Conservation (phyloP, 2,888 invertebrate genomes). For the Cyrtodaria siliqua region DNA sequence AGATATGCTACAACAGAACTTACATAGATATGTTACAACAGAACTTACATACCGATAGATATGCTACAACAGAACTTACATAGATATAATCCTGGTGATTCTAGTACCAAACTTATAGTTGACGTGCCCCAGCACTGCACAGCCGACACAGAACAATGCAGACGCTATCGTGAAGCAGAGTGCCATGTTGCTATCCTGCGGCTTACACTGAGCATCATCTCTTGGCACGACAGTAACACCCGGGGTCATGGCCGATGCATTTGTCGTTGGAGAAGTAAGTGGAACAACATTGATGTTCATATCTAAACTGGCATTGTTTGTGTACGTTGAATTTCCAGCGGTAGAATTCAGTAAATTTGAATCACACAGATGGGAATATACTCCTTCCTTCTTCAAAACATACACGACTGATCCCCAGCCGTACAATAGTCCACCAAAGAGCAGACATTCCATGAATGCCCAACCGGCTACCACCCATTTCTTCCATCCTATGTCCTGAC, state of each 20-base stretch:
- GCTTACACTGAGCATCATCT: slow-evolving; percentile 44
- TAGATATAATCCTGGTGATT: slow-evolving; percentile 68
- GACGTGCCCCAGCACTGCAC: slow-evolving; percentile 75
- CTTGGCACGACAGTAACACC: slow-evolving; percentile 7
- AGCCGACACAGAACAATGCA: slow-evolving; percentile 72
- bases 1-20: too few species aligned
- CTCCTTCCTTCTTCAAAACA: slow-evolving; percentile 72
- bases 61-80: too few species aligned
- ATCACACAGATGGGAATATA: slow-evolving; percentile 65
- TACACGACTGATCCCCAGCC: slow-evolving; percentile 78
- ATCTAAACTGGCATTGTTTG: slow-evolving; percentile 3
- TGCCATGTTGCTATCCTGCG: slow-evolving; percentile 66
- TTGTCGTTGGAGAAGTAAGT: slow-evolving; percentile 6
- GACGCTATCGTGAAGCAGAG: slow-evolving; percentile 75
- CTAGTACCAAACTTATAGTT: slow-evolving; percentile 77
- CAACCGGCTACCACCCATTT: slow-evolving; percentile 68
- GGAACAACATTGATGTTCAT: slow-evolving; percentile 14
- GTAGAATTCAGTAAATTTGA: background rate
- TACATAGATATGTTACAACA: too few species aligned
- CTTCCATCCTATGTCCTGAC: slow-evolving; percentile 55
- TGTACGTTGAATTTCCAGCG: background rate
- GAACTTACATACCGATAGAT: too few species aligned
- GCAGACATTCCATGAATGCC: slow-evolving; percentile 74
- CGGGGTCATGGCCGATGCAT: background rate
- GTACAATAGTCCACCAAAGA: slow-evolving; percentile 77